Percentiles rank a stretch among this genome's conserved stretches.
These are phyloP conservation scores for Aethes cnicana DNA, from an alignment of 2,888 invertebrate species.

Conservation along the genomic window DNA sequence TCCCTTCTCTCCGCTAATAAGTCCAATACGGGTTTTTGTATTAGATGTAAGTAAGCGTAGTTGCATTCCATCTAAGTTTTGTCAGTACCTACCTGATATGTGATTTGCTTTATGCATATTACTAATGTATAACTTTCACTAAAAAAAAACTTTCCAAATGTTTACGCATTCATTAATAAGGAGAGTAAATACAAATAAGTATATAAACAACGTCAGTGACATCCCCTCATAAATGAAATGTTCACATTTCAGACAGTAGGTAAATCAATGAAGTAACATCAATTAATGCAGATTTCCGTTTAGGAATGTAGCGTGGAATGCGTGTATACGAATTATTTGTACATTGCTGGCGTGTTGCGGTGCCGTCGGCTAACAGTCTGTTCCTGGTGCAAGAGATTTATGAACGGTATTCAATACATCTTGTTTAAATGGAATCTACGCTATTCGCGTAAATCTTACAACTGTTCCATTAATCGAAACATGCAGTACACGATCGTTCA, in stretches of 20 bases:
- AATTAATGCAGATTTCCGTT: constrained; percentile 13
- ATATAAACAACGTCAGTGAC: too few relatives aligned
- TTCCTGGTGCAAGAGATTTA: constrained; percentile 52
- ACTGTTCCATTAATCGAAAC: constrained; percentile 40
- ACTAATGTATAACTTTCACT: too few relatives aligned
- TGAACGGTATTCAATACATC: constrained; percentile 57
- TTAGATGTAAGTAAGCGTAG: background rate
- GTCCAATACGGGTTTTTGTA: background rate
- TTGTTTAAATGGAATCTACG: constrained; percentile 43
- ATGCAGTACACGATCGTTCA: constrained; percentile 12
- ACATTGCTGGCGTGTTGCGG: constrained; percentile 55
- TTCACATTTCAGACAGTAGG: background rate
- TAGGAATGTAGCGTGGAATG: constrained; percentile 37
- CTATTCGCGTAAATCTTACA: constrained; percentile 33
- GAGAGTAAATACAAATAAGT: background rate
- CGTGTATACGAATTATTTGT: constrained; percentile 56
- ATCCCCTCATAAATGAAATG: background rate
- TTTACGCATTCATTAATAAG: too few relatives aligned
- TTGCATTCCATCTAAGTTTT: too few relatives aligned
- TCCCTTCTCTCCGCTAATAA: constrained; percentile 9
- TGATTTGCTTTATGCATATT: too few relatives aligned
- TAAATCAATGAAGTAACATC: constrained; percentile 2
- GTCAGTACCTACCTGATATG: too few relatives aligned
- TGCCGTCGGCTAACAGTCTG: constrained; percentile 50
- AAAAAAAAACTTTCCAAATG: too few relatives aligned